Evolutionary conservation across 2,797 vertebrate species (phyloP).

Genomic region (Hemibagrus guttatus): DNA sequence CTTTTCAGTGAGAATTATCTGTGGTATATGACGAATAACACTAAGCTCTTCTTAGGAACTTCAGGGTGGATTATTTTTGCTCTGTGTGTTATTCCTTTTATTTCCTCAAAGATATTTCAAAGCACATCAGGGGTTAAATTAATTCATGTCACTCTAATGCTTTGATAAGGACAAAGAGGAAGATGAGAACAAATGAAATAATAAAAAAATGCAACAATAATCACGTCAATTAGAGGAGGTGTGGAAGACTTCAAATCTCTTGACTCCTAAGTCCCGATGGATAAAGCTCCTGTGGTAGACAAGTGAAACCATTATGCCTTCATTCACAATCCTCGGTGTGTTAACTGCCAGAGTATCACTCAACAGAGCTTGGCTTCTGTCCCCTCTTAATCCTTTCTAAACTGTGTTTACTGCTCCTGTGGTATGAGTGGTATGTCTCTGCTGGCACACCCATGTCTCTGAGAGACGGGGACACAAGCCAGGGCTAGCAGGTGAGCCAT

Average conservation of each 20-base stretch:
- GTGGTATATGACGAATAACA: neutral
- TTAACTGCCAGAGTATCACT: constrained; percentile 38
- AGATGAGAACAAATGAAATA: neutral
- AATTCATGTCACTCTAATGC: neutral
- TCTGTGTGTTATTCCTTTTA: neutral
- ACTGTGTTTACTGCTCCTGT: constrained; percentile 48
- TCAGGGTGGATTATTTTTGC: neutral
- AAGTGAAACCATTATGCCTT: constrained; percentile 38
- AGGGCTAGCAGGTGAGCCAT: constrained; percentile 53
- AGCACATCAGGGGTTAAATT: neutral
- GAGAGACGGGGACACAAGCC: constrained; percentile 49
- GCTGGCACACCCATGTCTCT: constrained; percentile 46
- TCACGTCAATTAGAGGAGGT: neutral
- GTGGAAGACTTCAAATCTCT: neutral
- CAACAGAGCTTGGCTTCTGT: constrained; percentile 24
- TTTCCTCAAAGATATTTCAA: no score
- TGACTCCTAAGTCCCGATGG: neutral
- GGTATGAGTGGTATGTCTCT: constrained; percentile 55
- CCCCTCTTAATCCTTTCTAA: constrained; percentile 35
- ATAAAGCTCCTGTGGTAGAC: constrained; percentile 26
- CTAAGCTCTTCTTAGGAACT: neutral
- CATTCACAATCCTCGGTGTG: constrained; percentile 27
- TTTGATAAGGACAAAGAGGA: neutral
- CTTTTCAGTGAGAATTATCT: neutral
- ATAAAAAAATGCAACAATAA: neutral